These are phyloP conservation scores for Amphiprion clarkii DNA, from an alignment of 2,797 vertebrate species.

Conservation along the genomic window DNA sequence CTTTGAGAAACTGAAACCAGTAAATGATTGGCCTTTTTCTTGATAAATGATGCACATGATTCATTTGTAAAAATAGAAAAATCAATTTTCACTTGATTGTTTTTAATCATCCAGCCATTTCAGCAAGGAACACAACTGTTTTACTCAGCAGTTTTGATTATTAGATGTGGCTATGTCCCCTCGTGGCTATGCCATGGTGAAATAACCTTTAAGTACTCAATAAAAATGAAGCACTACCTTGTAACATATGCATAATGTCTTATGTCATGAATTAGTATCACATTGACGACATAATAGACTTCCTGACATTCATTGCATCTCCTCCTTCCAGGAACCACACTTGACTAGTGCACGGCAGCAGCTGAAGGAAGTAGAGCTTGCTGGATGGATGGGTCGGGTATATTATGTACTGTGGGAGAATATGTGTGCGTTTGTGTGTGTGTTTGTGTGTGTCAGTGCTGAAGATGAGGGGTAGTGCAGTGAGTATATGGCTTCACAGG, in stretches of 20 bases:
- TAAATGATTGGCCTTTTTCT: not conserved
- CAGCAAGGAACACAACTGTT: not conserved
- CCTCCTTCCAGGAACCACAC: slow-evolving; percentile 42
- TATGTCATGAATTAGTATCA: slow-evolving; percentile 39
- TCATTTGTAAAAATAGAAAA: not conserved
- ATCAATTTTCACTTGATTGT: not conserved
- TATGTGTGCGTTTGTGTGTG: slow-evolving; percentile 38
- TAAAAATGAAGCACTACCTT: slow-evolving; percentile 38
- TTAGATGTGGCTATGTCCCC: not conserved
- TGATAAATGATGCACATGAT: not conserved
- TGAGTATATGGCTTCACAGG: slow-evolving; percentile 48
- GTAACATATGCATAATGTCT: slow-evolving; percentile 26
- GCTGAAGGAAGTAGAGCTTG: slow-evolving; percentile 33
- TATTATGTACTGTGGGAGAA: slow-evolving; percentile 22
- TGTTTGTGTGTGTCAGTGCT: not conserved
- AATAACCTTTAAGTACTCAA: slow-evolving; percentile 15
- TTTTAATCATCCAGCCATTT: not conserved
- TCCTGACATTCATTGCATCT: slow-evolving; percentile 19
- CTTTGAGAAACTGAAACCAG: not conserved
- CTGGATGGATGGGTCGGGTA: slow-evolving; percentile 42
- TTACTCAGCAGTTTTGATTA: not conserved
- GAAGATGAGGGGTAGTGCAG: slow-evolving; percentile 29
- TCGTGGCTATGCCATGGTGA: slow-evolving; percentile 13
- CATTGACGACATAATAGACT: slow-evolving; percentile 37
- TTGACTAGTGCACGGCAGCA: slow-evolving; percentile 19